phyloP scores from a whole-genome alignment of 2,888 invertebrate species.

The Hypena proboscidalis region DNA sequence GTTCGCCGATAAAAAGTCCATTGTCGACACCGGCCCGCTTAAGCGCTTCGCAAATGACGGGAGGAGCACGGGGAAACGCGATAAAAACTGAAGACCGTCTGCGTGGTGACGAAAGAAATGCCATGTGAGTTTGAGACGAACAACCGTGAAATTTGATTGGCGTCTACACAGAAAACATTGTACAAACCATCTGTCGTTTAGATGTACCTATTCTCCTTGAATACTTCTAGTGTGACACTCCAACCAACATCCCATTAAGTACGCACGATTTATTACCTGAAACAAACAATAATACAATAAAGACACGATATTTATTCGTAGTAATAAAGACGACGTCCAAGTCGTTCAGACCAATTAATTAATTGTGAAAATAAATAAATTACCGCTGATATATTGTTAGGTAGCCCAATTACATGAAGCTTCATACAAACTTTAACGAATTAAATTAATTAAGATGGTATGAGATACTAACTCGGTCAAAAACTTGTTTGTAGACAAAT shows the following conservation, averaged over 20 bases:
- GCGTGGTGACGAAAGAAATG: slow-evolving; percentile 57
- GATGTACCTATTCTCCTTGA: slow-evolving; percentile 29
- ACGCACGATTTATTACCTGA: slow-evolving; percentile 41
- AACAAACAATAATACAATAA: slow-evolving; percentile 38
- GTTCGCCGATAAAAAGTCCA: slow-evolving; percentile 75
- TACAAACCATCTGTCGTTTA: slow-evolving; percentile 31
- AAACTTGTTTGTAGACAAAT: slow-evolving; percentile 33
- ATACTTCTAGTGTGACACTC: slow-evolving; percentile 1
- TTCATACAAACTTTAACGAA: slow-evolving; percentile 14
- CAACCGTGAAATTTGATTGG: slow-evolving; percentile 71
- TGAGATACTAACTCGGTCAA: slow-evolving; percentile 23
- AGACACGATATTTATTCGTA: background rate
- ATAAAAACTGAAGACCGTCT: slow-evolving; percentile 72
- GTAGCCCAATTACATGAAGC: too few relatives aligned
- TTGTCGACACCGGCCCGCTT: slow-evolving; percentile 70
- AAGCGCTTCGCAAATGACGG: slow-evolving; percentile 72
- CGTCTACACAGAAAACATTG: slow-evolving; percentile 53
- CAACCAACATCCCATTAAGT: slow-evolving; percentile 11
- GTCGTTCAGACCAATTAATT: too few relatives aligned
- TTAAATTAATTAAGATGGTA: slow-evolving; percentile 26
- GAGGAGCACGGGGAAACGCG: slow-evolving; percentile 64
- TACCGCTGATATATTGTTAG: too few relatives aligned
- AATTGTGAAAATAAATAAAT: too few relatives aligned
- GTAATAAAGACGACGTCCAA: too few relatives aligned
- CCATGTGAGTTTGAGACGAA: slow-evolving; percentile 56